These are phyloP conservation scores for Sesia apiformis DNA, from an alignment of 2,888 invertebrate genomes.

Conservation along the genomic window DNA sequence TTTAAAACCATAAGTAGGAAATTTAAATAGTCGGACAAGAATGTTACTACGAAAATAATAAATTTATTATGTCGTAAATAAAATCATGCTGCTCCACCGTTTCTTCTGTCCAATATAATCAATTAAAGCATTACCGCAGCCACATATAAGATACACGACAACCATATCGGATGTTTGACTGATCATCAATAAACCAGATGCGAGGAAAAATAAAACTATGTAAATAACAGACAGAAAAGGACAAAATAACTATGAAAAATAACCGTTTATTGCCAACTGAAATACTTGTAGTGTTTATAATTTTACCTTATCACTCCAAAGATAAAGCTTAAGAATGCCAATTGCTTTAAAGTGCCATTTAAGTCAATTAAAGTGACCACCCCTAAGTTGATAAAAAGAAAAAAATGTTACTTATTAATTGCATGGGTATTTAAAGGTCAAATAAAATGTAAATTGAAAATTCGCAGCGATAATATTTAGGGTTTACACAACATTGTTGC, in stretches of 20 bases:
- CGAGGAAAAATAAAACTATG: neutral
- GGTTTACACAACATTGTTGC: no score
- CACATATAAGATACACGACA: constrained; percentile 29
- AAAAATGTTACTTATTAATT: constrained; percentile 2
- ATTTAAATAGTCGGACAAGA: no score
- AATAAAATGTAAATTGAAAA: neutral
- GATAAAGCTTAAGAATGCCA: constrained; percentile 20
- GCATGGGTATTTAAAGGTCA: constrained; percentile 1
- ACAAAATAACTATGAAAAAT: constrained; percentile 7
- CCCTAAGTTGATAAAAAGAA: constrained; percentile 3
- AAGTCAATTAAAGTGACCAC: constrained; percentile 24
- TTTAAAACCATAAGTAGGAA: no score
- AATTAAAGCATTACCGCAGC: constrained; percentile 32
- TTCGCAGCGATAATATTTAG: no score
- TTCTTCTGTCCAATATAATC: constrained; percentile 22
- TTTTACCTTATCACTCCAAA: constrained; percentile 8
- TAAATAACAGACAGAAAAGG: neutral
- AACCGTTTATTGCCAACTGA: neutral
- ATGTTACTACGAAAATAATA: no score
- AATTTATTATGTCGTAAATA: no score
- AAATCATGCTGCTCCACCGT: constrained; percentile 14
- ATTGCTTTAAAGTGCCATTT: constrained; percentile 22
- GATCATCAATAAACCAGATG: constrained; percentile 23
- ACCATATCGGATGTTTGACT: constrained; percentile 39
- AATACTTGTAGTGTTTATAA: constrained; percentile 1